phyloP scores from a whole-genome alignment of 2,797 vertebrate genomes.

The Myotis pilosus region DNA sequence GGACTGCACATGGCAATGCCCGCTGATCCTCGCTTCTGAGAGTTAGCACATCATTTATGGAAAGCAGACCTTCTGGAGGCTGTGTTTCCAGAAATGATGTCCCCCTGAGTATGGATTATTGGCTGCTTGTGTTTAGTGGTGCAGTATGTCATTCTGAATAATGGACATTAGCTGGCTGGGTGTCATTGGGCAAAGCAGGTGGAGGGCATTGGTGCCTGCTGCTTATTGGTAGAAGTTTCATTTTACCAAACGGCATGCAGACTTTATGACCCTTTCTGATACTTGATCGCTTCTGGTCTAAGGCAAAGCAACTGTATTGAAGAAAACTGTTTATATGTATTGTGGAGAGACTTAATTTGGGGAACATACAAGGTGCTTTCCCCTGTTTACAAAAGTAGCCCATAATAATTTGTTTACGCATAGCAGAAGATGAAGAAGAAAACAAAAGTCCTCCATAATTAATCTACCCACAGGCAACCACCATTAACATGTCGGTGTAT shows the following conservation, averaged over 20 bases:
- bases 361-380: background rate
- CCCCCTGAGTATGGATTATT: background rate
- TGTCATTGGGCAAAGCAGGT: conserved; percentile 13
- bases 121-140: conserved; percentile 9
- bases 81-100: conserved; percentile 45
- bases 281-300: conserved; percentile 31
- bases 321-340: background rate
- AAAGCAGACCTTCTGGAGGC: conserved; percentile 17
- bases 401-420: background rate
- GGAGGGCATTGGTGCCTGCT: background rate
- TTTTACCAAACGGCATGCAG: conserved; percentile 30
- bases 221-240: conserved; percentile 34
- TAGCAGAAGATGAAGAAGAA: conserved; percentile 5
- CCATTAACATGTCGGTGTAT: background rate
- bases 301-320: conserved; percentile 32
- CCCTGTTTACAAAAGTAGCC: background rate
- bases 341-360: background rate
- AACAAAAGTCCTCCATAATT: conserved; percentile 49
- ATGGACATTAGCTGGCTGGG: background rate
- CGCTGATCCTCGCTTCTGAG: background rate
- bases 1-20: background rate
- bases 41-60: background rate
- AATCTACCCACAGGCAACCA: background rate
- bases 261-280: conserved; percentile 22
- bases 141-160: conserved; percentile 42